These are phyloP conservation scores for Agriotes lineatus DNA, from an alignment of 2,888 invertebrate species.

Conservation along the genomic window DNA sequence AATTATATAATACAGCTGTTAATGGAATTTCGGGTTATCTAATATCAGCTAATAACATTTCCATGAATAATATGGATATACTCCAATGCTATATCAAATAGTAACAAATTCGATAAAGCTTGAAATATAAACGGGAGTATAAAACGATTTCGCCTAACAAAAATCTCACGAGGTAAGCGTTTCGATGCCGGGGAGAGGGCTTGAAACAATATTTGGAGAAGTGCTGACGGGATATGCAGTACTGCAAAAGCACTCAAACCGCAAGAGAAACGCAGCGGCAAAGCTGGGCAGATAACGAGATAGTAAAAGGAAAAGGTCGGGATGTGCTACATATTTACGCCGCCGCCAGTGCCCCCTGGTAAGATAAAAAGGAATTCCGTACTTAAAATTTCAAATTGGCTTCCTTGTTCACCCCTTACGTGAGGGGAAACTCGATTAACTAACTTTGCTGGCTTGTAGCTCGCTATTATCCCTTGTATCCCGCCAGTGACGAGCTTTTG, in stretches of 20 bases:
- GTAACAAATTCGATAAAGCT: too few species aligned
- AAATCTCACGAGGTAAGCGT: neutral
- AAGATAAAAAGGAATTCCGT: constrained; percentile 18
- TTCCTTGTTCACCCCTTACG: constrained; percentile 8
- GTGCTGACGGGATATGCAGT: constrained; percentile 15
- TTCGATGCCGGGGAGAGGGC: neutral
- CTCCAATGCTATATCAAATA: too few species aligned
- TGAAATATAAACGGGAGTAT: too few species aligned
- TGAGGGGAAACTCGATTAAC: constrained; percentile 17
- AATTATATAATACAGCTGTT: too few species aligned
- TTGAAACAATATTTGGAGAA: constrained; percentile 22
- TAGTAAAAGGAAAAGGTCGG: constrained; percentile 16
- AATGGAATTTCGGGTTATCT: too few species aligned
- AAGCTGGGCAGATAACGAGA: constrained; percentile 7
- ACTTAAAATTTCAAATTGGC: constrained; percentile 17
- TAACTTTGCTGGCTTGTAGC: neutral
- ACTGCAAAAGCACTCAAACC: constrained; percentile 11
- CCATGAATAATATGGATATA: too few species aligned
- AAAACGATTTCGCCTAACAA: neutral
- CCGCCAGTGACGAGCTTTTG: neutral
- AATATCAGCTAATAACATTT: too few species aligned
- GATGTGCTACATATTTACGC: constrained; percentile 7
- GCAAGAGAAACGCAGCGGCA: neutral
- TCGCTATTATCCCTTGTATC: neutral
- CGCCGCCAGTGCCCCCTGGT: neutral